phyloP scores from a whole-genome alignment of 2,113 vertebrate species.

The Notiomystis cincta region DNA sequence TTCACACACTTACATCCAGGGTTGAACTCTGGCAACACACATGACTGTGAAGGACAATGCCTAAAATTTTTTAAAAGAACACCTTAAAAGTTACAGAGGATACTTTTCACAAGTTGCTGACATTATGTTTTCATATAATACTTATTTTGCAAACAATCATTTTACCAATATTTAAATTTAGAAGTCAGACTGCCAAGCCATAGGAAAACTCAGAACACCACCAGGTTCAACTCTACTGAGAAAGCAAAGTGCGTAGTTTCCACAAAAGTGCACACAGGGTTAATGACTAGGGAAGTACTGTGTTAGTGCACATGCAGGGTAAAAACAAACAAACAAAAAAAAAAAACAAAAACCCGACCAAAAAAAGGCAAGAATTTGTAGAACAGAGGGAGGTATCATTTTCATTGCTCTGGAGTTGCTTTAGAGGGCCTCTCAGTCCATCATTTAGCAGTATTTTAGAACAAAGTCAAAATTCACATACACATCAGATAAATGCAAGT shows the following conservation, averaged over 20 bases:
- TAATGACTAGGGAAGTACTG: conserved; percentile 31
- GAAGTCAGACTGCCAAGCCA: conserved; percentile 40
- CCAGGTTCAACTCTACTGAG: conserved; percentile 38
- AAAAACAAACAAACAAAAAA: background rate
- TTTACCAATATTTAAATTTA: conserved; percentile 53
- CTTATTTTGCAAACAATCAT: conserved; percentile 58
- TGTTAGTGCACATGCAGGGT: background rate
- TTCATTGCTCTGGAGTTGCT: conserved; percentile 11
- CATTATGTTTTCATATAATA: background rate
- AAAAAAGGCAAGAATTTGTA: background rate
- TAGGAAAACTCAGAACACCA: conserved; percentile 23
- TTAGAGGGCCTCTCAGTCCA: background rate
- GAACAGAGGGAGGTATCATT: background rate
- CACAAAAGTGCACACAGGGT: conserved; percentile 55
- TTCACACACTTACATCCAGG: background rate
- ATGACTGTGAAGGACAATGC: background rate
- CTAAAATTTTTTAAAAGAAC: background rate
- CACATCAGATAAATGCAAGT: background rate
- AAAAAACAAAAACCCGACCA: background rate
- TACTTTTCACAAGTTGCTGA: background rate
- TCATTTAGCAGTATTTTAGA: background rate
- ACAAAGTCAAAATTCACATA: background rate
- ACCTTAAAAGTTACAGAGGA: background rate
- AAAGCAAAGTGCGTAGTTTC: conserved; percentile 68
- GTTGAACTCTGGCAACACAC: background rate